phyloP scores from a whole-genome alignment of 2,797 vertebrate genomes.

The Erpetoichthys calabaricus region DNA sequence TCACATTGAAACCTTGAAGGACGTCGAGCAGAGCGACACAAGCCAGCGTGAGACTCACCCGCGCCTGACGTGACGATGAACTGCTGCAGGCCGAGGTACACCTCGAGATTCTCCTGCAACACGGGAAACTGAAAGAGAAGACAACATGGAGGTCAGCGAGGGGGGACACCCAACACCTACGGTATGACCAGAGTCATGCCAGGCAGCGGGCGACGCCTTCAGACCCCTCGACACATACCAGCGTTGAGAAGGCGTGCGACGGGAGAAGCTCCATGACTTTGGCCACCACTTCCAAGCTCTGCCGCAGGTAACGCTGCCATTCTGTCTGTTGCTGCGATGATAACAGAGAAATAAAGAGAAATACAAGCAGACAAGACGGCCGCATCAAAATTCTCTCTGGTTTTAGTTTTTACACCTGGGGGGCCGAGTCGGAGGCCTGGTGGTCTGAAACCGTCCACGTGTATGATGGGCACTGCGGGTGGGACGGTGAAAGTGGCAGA shows the following conservation, averaged over 20 bases:
- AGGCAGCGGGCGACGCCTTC: constrained; percentile 15
- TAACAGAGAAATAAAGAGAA: constrained; percentile 19
- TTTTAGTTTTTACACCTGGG: too few species aligned
- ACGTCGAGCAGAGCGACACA: too few species aligned
- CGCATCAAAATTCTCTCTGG: neutral
- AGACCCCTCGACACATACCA: constrained; percentile 48
- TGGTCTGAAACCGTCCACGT: too few species aligned
- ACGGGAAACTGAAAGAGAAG: constrained; percentile 66
- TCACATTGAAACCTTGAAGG: too few species aligned
- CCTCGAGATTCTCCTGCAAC: constrained; percentile 87
- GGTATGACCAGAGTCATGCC: too few species aligned
- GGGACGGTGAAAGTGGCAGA: too few species aligned
- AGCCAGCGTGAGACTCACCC: constrained; percentile 34
- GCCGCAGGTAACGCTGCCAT: constrained; percentile 94
- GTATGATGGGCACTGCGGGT: too few species aligned
- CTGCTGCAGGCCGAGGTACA: constrained; percentile 90
- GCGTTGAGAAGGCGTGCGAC: constrained; percentile 84
- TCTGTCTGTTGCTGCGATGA: constrained; percentile 83
- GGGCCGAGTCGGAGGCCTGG: neutral
- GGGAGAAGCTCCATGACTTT: constrained; percentile 97
- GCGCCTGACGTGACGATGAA: constrained; percentile 74
- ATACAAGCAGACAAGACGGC: neutral
- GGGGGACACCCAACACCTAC: too few species aligned
- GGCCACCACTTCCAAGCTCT: constrained; percentile 95
- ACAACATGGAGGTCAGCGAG: neutral